phyloP scores from a whole-genome alignment of 2,888 invertebrate species.

The Agrypnus murinus region DNA sequence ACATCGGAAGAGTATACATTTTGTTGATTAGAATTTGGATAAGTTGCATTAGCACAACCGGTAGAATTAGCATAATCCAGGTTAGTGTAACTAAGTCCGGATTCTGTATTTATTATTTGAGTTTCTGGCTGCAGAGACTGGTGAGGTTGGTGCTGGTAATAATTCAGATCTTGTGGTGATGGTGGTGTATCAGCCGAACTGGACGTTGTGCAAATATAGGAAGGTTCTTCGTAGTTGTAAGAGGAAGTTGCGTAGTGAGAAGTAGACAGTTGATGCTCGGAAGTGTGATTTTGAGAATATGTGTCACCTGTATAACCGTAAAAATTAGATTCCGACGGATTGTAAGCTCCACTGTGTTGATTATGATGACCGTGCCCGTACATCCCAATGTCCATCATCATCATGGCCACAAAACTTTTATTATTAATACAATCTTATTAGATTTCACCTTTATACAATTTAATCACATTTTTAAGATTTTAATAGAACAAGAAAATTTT shows the following conservation, averaged over 20 bases:
- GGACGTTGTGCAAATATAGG: conserved; percentile 63
- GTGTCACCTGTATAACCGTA: conserved; percentile 60
- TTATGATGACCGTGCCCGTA: conserved; percentile 78
- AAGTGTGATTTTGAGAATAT: conserved; percentile 67
- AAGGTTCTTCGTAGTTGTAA: conserved; percentile 68
- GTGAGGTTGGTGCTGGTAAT: conserved; percentile 68
- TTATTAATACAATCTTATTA: background rate
- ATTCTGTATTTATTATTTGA: conserved; percentile 86
- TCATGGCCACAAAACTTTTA: conserved; percentile 72
- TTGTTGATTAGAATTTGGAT: conserved; percentile 62
- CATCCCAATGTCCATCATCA: conserved; percentile 90
- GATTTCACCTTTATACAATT: background rate
- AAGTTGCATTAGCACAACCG: conserved; percentile 62
- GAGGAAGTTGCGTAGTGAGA: conserved; percentile 67
- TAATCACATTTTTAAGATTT: background rate
- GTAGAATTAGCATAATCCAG: conserved; percentile 82
- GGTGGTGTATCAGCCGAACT: conserved; percentile 70
- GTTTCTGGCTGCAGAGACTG: conserved; percentile 70
- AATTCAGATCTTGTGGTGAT: conserved; percentile 70
- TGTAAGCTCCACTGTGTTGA: conserved; percentile 71
- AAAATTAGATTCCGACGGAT: conserved; percentile 66
- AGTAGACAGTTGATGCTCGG: conserved; percentile 66
- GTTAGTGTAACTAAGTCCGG: conserved; percentile 92
- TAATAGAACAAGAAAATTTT: no score
- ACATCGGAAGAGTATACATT: conserved; percentile 62